Conservation (phyloP, 2,113 vertebrate genomes). For the Eubucco bourcierii region DNA sequence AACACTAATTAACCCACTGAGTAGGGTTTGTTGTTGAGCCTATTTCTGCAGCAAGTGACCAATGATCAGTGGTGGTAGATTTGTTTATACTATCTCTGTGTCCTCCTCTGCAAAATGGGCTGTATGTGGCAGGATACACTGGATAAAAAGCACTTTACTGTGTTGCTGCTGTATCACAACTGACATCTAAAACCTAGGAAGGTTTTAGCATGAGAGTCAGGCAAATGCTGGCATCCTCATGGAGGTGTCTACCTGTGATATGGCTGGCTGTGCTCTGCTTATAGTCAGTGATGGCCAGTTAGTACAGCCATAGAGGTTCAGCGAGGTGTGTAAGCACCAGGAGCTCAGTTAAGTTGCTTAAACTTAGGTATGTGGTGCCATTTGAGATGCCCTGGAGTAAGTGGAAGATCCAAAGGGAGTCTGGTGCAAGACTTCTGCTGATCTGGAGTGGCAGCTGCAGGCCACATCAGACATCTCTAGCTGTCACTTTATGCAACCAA, state of each 20-base stretch:
- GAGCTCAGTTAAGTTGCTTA: not conserved
- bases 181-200: not conserved
- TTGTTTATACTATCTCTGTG: not conserved
- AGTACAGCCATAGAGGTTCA: not conserved
- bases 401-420: not conserved
- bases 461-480: not conserved
- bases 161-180: not conserved
- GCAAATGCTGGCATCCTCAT: not conserved
- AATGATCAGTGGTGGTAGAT: not conserved
- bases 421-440: not conserved
- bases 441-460: not conserved
- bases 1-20: not conserved
- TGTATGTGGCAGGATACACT: not conserved
- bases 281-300: not conserved
- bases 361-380: not conserved
- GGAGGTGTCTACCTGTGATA: not conserved
- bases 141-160: not conserved
- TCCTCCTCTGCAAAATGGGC: not conserved
- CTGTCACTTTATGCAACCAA: not conserved
- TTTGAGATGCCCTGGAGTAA: not conserved
- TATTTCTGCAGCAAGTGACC: not conserved
- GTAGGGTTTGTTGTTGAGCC: not conserved
- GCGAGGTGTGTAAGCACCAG: not conserved
- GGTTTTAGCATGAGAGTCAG: not conserved
- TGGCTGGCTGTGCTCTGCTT: not conserved